Conservation (phyloP, 2,113 vertebrate species). For the Xenus cinereus region DNA sequence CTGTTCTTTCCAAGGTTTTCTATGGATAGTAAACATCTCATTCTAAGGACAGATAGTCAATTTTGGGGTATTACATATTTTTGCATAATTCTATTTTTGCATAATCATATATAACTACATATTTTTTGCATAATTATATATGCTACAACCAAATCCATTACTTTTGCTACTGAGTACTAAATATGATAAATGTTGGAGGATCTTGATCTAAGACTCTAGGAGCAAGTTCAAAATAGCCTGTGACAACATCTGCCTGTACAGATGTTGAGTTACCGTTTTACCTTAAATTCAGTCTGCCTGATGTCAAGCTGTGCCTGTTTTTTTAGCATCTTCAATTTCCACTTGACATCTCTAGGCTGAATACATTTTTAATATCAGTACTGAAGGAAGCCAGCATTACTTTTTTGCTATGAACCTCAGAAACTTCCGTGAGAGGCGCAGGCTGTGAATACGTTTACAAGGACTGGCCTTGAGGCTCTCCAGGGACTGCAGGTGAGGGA, state of each 20-base stretch:
- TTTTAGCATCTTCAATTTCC: neutral
- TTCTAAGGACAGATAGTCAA: neutral
- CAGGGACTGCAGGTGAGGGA: neutral
- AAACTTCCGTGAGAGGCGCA: neutral
- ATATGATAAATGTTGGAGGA: neutral
- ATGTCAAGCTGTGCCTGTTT: neutral
- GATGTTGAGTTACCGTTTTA: neutral
- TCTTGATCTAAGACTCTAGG: neutral
- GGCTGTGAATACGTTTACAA: neutral
- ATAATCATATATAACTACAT: neutral
- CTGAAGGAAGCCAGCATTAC: neutral
- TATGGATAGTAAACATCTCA: accelerated
- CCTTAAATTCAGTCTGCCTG: neutral
- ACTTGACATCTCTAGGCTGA: neutral
- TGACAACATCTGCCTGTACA: neutral
- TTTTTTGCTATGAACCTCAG: neutral
- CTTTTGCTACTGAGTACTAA: neutral
- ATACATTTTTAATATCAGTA: neutral
- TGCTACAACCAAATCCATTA: neutral
- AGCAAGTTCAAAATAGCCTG: neutral
- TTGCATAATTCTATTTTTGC: neutral
- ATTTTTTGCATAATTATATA: neutral
- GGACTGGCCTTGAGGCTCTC: neutral
- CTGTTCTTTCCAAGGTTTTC: neutral
- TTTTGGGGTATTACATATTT: neutral